Base-by-base conservation (phyloP, 2,888 invertebrate genomes). In the Epirrhoe tristata region DNA sequence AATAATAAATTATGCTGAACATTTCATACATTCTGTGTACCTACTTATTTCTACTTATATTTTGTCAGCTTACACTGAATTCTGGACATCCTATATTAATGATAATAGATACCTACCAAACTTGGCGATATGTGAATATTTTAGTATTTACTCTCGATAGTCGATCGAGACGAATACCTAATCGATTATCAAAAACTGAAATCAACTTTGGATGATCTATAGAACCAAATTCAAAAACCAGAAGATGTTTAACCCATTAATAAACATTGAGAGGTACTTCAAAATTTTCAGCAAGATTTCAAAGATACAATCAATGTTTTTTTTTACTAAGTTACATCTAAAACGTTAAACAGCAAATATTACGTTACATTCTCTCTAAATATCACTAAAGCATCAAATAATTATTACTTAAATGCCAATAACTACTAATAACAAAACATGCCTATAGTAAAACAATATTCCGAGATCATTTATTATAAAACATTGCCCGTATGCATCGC, bases 401-500 rank as follows among this genome's bases (percentile, higher is more conserved):
- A 43, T 43, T 5, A 10, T 12, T 0, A 1, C 8, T 12, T 12
- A 43, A 43, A 43, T 12, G 12, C 4, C 8, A 8, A 36, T 10
- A 36, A 8, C 0, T 36, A 36, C 36, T 8, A 36, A 10, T 36
- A 10, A 39, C 39, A 39, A 36, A 36, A 32, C 32, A 32, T 32
- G 6, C 6, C 6, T 32, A 5, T 5, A 36, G 12, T 7, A 39
- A 10, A 39, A 10, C 3, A 39, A 39, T 1, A 39, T 1, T 10
- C 12, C 5, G 39, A 12, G 39, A 43, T 12, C 48, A 8, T 51
- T 24, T 31, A 31, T 12, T 31, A 52, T 52, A 12, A 2, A 31
- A 31, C 52, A 52, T 24, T 52, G 52, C 31, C 31, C 12, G 31
- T 31, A 8, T 52, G 52, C 31, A 52, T 31, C 52, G n/a, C 52